Evolutionary conservation across 1,140 invertebrate species (phyloP), one percentile per base, ranked within the genome.

Genomic region (Musca vetustissima): DNA sequence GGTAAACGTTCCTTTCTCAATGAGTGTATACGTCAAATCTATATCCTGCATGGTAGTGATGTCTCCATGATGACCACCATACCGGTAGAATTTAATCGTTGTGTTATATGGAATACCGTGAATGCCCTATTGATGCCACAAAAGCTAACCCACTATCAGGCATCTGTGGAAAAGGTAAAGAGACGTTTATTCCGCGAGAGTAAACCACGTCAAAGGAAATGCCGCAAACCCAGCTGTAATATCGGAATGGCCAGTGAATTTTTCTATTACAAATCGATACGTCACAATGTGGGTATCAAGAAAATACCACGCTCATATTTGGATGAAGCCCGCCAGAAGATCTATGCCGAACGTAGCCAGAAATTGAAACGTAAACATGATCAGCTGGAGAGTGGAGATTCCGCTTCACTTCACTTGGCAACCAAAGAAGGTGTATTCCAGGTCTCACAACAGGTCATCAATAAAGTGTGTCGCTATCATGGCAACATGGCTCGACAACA

Each of bases 21-120:
- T 71, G 74, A 74, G 24, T 79, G 77, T 70, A 79, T 79, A 32
- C 69, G 74, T 0, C 77, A 77, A 50, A 13, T 79, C 59, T 77
- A 79, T 66, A 24, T 77, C 9, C 66, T 75, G 11, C 74, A 75
- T 57, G 74, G 74, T 8, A 50, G 70, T 24, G 66, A 22, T 11
- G 21, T 47, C 25, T 50, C 48, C 14, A 49, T 52, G 22, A 43
- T 43, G 36, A 43, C 36, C 36, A 43, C 36, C 11, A 13, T 43
- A 43, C 64, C 64, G 8, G 43, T 22, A n/a, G 48, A 49, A 15
- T 64, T 36, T 15, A 64, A 64, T 22, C 28, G 36, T 15, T 28
- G 11, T 24, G 28, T 22, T 19, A 17, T 64, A n/a, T 43, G 32
- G 61, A 47, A 22, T 24, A 14, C 8, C n/a, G 13, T 64, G 14